These are phyloP conservation scores for Papilio polytes DNA, from an alignment of 1,140 invertebrate species.

Conservation along the genomic window DNA sequence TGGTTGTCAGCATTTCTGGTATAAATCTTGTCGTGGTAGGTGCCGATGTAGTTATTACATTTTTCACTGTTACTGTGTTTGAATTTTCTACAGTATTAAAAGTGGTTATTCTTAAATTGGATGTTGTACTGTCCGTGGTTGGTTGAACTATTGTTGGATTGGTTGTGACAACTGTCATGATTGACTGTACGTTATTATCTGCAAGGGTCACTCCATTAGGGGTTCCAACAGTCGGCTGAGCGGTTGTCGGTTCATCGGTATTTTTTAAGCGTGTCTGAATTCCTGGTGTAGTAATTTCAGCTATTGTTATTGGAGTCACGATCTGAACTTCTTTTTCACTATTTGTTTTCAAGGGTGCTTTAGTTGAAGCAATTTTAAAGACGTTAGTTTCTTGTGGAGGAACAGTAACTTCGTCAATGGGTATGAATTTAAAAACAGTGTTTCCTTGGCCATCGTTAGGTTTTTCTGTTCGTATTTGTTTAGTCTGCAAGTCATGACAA, in stretches of 20 bases:
- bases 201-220: constrained; percentile 42
- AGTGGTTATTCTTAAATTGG: constrained; percentile 44
- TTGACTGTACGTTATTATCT: constrained; percentile 1
- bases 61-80: constrained; percentile 43
- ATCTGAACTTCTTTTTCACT: constrained; percentile 53
- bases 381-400: constrained; percentile 74
- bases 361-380: constrained; percentile 73
- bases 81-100: constrained; percentile 45
- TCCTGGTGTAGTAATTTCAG: constrained; percentile 58
- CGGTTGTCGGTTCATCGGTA: constrained; percentile 54
- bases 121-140: constrained; percentile 38
- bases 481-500: constrained; percentile 75
- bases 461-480: constrained; percentile 82
- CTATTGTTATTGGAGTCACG: constrained; percentile 49
- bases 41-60: constrained; percentile 22
- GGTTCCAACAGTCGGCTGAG: constrained; percentile 50
- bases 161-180: constrained; percentile 40
- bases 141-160: constrained; percentile 42
- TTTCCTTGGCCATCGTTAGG: constrained; percentile 70
- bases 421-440: constrained; percentile 81
- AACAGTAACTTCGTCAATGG: constrained; percentile 77
- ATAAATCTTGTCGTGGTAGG: constrained; percentile 33
- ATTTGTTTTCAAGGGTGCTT: constrained; percentile 55
- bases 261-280: constrained; percentile 59
- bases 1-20: constrained; percentile 8